Evolutionary conservation across 2,113 vertebrate species (phyloP).

Genomic region (Regulus satrapa): DNA sequence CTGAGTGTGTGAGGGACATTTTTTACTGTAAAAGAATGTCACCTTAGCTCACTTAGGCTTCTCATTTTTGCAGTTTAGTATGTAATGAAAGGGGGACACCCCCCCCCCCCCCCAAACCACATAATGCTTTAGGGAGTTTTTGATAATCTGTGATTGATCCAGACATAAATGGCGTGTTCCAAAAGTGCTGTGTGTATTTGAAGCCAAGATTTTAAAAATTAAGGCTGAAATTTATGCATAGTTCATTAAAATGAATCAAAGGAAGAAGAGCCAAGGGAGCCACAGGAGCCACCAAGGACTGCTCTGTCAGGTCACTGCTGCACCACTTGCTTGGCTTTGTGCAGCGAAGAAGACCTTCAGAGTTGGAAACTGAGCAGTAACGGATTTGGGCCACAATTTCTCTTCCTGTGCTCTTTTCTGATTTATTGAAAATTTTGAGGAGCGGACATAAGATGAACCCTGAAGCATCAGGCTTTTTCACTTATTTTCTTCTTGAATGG

Average conservation of each 20-base stretch:
- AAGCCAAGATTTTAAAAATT: neutral
- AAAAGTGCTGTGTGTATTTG: neutral
- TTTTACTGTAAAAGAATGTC: neutral
- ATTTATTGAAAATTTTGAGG: neutral
- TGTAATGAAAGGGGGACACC: neutral
- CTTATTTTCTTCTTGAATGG: neutral
- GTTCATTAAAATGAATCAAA: conserved; percentile 14
- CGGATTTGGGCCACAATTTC: neutral
- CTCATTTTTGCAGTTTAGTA: neutral
- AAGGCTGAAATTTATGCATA: neutral
- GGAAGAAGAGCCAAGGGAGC: neutral
- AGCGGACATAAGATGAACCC: neutral
- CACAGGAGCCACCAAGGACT: neutral
- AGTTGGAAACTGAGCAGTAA: neutral
- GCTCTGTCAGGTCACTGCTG: neutral
- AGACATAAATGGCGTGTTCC: neutral
- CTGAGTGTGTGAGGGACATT: neutral
- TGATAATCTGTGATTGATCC: neutral
- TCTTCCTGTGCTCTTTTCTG: neutral
- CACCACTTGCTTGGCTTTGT: accelerated
- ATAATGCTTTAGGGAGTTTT: neutral
- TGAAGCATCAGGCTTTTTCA: neutral
- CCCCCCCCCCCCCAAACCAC: too few species aligned
- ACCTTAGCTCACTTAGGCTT: neutral
- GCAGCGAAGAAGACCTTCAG: neutral